Evolutionary conservation across 2,113 vertebrate genomes (phyloP).

Genomic region (Ibidorhyncha struthersii): DNA sequence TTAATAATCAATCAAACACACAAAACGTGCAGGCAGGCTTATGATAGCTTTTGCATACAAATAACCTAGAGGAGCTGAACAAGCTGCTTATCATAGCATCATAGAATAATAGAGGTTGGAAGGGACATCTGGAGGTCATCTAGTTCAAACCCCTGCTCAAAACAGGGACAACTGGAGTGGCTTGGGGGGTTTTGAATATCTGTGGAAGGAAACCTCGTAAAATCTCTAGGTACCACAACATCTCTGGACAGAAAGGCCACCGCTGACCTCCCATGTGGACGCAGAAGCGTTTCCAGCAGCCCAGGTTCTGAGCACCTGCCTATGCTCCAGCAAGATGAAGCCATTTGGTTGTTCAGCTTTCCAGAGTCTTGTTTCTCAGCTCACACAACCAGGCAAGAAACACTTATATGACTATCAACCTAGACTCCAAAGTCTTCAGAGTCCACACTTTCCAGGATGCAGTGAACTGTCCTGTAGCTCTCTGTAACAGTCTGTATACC

Average conservation of each 20-base stretch:
- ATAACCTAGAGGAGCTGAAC: background rate
- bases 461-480: background rate
- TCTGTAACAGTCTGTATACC: background rate
- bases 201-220: background rate
- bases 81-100: background rate
- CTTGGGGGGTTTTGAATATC: background rate
- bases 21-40: background rate
- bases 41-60: background rate
- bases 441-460: background rate
- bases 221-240: background rate
- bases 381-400: background rate
- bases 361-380: background rate
- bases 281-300: background rate
- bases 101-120: background rate
- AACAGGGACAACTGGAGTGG: background rate
- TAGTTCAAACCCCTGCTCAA: background rate
- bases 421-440: background rate
- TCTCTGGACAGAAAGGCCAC: background rate
- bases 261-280: background rate
- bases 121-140: background rate
- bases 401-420: background rate
- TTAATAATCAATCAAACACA: constrained; percentile 6
- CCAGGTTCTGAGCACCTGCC: background rate
- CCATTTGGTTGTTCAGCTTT: background rate
- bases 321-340: background rate